Evolutionary conservation across 2,113 vertebrate species (phyloP), one percentile per base, ranked within the genome.

Genomic region (Indicator indicator): DNA sequence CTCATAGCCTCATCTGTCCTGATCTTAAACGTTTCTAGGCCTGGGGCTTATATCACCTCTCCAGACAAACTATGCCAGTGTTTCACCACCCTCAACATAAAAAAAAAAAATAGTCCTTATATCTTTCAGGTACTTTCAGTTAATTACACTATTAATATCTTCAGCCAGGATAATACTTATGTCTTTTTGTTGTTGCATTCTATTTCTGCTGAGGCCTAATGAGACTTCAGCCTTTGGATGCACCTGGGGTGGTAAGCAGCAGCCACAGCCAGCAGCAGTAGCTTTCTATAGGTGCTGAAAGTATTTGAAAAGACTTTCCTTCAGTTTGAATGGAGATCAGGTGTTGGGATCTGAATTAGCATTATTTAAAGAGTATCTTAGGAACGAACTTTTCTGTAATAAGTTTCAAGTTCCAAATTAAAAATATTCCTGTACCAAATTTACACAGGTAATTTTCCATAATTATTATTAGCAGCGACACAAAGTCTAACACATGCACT

Each of bases 361-460:
- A n/a, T 71, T 68, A 60, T 70, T 76, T 94, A 44, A 86, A 64
- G 58, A 69, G 30, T 32, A 60, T 12, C 21, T 84, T 81, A 77
- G 48, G 46, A 94, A 64, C 9, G 60, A 62, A 26, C 72, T 81
- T 90, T 91, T 81, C 63, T 40, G 19, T 72, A 91, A 79, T 62
- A 83, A 88, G 33, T 64, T 89, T 80, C 54, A 88, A 86, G 75
- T 36, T 90, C 52, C 68, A 89, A 89, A 94, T 76, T 60, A 89
- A 55, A 55, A 90, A 78, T 83, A 83, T 56, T 88, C n/a, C 16
- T 78, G 42, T 75, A 72, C 62, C 83, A n/a, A 91, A 64, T 72
- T 94, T 80, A 86, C 60, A 63, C 73, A 86, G n/a, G 54, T 86
- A 81, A 68, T 92, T 91, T 88, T 75, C 62, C 19, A 10, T 65